Conservation (phyloP, 1,140 invertebrate genomes). For the Zophobas atratus region DNA sequence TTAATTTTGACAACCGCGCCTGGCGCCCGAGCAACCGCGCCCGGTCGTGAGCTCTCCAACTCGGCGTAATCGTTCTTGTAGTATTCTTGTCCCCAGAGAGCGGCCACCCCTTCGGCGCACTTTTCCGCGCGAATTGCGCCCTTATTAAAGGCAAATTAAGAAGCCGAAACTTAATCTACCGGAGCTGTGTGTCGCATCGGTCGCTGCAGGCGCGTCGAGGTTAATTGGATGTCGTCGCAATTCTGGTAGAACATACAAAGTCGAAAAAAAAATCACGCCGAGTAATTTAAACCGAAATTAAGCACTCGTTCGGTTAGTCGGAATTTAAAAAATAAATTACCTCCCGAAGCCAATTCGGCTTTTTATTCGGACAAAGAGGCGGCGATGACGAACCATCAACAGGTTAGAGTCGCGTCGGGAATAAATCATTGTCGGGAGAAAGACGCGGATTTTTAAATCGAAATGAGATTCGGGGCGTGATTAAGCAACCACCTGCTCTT, state of each 20-base stretch:
- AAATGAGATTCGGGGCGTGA: conserved; percentile 10
- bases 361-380: background rate
- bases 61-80: too few relatives aligned
- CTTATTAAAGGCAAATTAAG: conserved; percentile 17
- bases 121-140: background rate
- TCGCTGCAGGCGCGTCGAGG: conserved; percentile 11
- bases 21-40: too few relatives aligned
- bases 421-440: conserved; percentile 11
- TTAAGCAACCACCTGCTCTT: conserved; percentile 36
- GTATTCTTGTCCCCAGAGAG: background rate
- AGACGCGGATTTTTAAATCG: conserved; percentile 12
- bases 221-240: conserved; percentile 32
- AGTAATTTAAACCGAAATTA: conserved; percentile 14
- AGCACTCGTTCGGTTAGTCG: background rate
- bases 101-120: background rate
- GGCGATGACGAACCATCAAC: background rate
- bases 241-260: background rate
- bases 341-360: too few relatives aligned
- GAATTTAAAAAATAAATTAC: conserved; percentile 18
- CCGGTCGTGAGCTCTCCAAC: too few relatives aligned
- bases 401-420: conserved; percentile 1
- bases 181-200: conserved; percentile 8
- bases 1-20: too few relatives aligned
- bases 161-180: conserved; percentile 12
- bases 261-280: conserved; percentile 2